Conservation (phyloP, 2,797 vertebrate genomes). For the Helostoma temminkii region DNA sequence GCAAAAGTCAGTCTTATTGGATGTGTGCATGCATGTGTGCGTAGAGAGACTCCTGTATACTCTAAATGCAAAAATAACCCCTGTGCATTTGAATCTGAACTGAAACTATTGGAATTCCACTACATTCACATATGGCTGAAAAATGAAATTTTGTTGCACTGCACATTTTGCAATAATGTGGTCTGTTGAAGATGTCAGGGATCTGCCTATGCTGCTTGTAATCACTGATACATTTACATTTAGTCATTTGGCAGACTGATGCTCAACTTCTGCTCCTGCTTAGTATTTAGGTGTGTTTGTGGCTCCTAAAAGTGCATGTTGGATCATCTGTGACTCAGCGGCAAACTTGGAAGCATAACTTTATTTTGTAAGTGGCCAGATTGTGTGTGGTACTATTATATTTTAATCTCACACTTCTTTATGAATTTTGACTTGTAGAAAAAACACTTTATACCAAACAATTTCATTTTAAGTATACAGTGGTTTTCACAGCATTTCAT, state of each 20-base stretch:
- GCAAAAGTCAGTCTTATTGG: slow-evolving; percentile 21
- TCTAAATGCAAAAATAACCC: too few relatives aligned
- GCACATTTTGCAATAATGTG: not conserved
- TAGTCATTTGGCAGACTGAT: not conserved
- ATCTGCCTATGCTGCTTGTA: not conserved
- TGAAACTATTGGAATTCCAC: not conserved
- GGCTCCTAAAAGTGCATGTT: not conserved
- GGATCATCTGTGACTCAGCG: not conserved
- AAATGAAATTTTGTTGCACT: not conserved
- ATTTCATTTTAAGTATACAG: slow-evolving; percentile 8
- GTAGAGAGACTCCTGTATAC: slow-evolving; percentile 14
- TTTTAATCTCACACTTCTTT: not conserved
- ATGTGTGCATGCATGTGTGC: slow-evolving; percentile 11
- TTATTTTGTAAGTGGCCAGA: not conserved
- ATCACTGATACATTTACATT: too few relatives aligned
- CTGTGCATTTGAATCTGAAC: too few relatives aligned
- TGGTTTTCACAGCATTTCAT: slow-evolving; percentile 18
- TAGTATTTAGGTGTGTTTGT: not conserved
- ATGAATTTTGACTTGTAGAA: not conserved
- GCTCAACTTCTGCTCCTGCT: not conserved
- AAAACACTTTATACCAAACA: not conserved
- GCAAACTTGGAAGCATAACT: not conserved
- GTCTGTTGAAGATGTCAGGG: slow-evolving; percentile 3
- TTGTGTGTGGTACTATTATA: not conserved
- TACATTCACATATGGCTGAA: slow-evolving; percentile 1